Conservation (phyloP, 2,888 invertebrate species). For the Sialis lutaria region DNA sequence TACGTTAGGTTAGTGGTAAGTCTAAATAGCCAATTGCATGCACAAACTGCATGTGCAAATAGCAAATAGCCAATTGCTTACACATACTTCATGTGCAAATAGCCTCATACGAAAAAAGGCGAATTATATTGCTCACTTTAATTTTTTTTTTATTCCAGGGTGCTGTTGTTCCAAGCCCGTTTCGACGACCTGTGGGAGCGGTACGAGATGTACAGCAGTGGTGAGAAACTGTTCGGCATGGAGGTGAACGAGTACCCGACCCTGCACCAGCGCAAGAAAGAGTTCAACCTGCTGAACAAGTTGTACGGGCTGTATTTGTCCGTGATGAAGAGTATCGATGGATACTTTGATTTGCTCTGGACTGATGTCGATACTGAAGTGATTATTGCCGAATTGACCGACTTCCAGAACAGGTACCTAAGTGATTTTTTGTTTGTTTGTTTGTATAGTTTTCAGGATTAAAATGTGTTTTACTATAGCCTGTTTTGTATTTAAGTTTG, state of each 20-base stretch:
- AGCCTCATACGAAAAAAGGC: too few relatives aligned
- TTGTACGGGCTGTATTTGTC: constrained; percentile 62
- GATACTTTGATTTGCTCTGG: constrained; percentile 77
- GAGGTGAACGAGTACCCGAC: constrained; percentile 69
- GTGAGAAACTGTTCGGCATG: constrained; percentile 72
- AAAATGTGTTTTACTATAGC: neutral
- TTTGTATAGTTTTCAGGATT: neutral
- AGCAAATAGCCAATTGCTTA: too few relatives aligned
- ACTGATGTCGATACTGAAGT: constrained; percentile 64
- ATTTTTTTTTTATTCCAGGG: constrained; percentile 22
- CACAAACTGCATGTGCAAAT: too few relatives aligned
- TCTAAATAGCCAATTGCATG: too few relatives aligned
- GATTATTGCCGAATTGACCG: constrained; percentile 60
- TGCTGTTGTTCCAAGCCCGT: constrained; percentile 55
- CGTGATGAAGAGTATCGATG: constrained; percentile 72
- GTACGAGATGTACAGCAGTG: constrained; percentile 67
- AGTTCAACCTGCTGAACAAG: constrained; percentile 69
- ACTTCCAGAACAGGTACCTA: constrained; percentile 71
- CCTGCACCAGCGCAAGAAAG: constrained; percentile 60
- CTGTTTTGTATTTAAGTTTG: too few relatives aligned
- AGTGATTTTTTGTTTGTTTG: constrained; percentile 9
- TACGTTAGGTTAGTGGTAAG: too few relatives aligned
- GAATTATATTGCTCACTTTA: too few relatives aligned
- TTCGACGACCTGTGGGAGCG: constrained; percentile 72
- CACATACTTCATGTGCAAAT: too few relatives aligned